Evolutionary conservation across 2,797 vertebrate genomes (phyloP).

Genomic region (Spondyliosoma cantharus): DNA sequence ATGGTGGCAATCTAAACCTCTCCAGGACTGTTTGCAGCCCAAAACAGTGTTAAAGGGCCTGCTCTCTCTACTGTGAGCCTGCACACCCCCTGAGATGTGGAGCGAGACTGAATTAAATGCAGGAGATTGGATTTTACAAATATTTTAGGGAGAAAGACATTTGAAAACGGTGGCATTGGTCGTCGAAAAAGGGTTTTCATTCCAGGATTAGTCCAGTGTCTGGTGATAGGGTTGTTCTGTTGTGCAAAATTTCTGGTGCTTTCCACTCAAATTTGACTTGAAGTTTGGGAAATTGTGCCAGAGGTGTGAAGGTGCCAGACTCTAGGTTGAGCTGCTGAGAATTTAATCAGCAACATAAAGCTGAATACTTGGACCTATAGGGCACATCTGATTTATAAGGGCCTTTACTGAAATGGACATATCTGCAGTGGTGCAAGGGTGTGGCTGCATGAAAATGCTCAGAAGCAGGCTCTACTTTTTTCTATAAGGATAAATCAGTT

Average conservation of each 20-base stretch:
- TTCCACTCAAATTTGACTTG: neutral
- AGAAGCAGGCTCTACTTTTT: neutral
- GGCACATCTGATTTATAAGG: constrained; percentile 38
- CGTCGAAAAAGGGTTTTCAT: neutral
- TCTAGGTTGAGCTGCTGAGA: neutral
- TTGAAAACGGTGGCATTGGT: neutral
- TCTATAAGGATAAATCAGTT: neutral
- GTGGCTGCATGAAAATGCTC: neutral
- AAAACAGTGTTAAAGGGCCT: too few relatives aligned
- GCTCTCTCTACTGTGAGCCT: too few relatives aligned
- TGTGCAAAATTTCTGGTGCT: neutral
- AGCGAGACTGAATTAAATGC: neutral
- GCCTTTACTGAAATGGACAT: constrained; percentile 39
- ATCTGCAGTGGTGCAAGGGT: constrained; percentile 21
- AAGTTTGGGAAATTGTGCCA: neutral
- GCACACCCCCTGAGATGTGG: neutral
- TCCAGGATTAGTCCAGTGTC: neutral
- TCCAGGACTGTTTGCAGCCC: too few relatives aligned
- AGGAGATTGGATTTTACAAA: neutral
- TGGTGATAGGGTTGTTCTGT: neutral
- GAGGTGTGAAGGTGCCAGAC: constrained; percentile 11
- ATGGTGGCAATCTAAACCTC: too few relatives aligned
- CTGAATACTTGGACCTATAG: neutral
- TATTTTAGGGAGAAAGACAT: neutral
- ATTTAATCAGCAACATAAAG: constrained; percentile 44